Percentiles rank a stretch among this genome's conserved stretches.
phyloP scores from a whole-genome alignment of 2,888 invertebrate genomes.

The Papilio demoleus region DNA sequence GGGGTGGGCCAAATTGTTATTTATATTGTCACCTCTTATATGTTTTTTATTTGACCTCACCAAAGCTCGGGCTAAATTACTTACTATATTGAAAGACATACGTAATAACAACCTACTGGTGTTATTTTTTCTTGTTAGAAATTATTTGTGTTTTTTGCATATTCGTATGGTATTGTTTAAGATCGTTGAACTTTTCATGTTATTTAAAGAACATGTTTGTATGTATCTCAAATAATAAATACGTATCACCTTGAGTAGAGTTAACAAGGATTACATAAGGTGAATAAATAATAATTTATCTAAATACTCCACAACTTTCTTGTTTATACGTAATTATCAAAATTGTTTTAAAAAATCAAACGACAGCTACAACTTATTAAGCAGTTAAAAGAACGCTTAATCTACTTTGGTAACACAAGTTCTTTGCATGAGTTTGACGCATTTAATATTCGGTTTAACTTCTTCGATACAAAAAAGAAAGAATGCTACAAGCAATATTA shows the following conservation, averaged over 20 bases:
- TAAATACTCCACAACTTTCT: too few relatives aligned
- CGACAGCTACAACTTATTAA: too few relatives aligned
- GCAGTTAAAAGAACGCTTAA: too few relatives aligned
- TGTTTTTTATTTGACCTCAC: slow-evolving; percentile 69
- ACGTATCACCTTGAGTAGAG: not conserved
- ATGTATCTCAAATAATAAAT: slow-evolving; percentile 22
- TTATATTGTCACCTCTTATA: slow-evolving; percentile 80
- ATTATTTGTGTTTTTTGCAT: slow-evolving; percentile 36
- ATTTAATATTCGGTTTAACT: too few relatives aligned
- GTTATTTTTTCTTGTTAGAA: slow-evolving; percentile 37
- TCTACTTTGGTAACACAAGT: too few relatives aligned
- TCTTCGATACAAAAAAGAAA: too few relatives aligned
- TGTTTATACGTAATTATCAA: too few relatives aligned
- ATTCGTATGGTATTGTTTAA: slow-evolving; percentile 35
- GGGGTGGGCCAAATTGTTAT: slow-evolving; percentile 84
- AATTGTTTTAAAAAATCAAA: too few relatives aligned
- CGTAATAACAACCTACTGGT: slow-evolving; percentile 25
- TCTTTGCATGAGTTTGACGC: too few relatives aligned
- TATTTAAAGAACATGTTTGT: slow-evolving; percentile 10
- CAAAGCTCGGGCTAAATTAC: slow-evolving; percentile 69
- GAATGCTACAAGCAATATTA: too few relatives aligned
- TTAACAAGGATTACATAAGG: not conserved
- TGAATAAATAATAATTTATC: not conserved
- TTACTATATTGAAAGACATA: slow-evolving; percentile 51
- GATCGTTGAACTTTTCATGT: slow-evolving; percentile 37